Base-by-base conservation (phyloP, 2,113 vertebrate genomes). In the Xenotilapia longispinis region DNA sequence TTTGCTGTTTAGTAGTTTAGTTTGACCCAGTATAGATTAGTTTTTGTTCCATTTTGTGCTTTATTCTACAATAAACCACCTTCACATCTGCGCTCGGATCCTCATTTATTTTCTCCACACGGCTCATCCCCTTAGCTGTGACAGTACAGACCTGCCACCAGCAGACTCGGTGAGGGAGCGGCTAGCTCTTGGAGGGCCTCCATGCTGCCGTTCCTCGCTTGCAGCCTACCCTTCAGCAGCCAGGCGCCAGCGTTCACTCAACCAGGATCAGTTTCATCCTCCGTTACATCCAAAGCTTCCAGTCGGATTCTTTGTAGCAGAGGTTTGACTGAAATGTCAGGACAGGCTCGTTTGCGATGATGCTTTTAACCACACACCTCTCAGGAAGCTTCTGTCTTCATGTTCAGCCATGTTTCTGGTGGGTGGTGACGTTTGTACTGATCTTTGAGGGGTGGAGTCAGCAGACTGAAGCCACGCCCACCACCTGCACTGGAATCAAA, bases 401-500 rank as follows among this genome's bases (percentile, higher is more conserved):
- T 53, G 49, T n/a, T 53, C 49, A 53, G 11, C 53, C 53, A 23
- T 55, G 53, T 55, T 55, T 26, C 54, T 58, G 26, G 5, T 6
- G 58, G 28, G 15, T 33, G 58, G 58, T 60, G 15, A 60, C 58
- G 9, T 60, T 60, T 60, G 58, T 19, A 19, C 58, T 60, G 2
- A 63, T 80, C 6, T 65, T 65, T 38, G 60, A 65, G 33, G 31
- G 60, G 31, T n/a, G 60, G 60, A n/a, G 60, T 65, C 33, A 38
- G 33, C 17, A 65, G 60, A n/a, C 60, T n/a, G 0, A 65, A n/a
- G 33, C 4, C 31, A 36, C 33, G 6, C 60, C 60, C 60, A 38
- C 1, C 9, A n/a, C 28, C 31, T 0, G 31, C 0, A 33, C 17
- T 63, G 1, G 4, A 36, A n/a, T 36, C 58, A 60, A 33, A 60